Evolutionary conservation across 1,140 invertebrate genomes (phyloP).

Genomic region (Drosophila jambulina): DNA sequence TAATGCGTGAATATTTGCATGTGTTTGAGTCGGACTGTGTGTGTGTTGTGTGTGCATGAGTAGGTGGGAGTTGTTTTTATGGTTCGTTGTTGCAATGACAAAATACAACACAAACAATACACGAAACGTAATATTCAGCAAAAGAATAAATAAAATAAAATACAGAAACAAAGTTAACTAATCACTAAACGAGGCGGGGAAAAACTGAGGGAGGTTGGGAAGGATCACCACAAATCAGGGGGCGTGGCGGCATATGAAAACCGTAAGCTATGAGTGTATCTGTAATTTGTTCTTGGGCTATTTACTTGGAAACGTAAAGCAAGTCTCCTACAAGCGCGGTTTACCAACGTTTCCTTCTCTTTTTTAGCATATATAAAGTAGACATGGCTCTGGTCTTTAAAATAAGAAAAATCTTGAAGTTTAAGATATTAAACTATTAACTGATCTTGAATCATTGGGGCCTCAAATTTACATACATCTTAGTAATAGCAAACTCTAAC

Average conservation of each 20-base stretch:
- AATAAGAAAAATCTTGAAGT: neutral
- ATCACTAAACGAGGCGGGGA: constrained; percentile 4
- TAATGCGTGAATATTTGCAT: constrained; percentile 29
- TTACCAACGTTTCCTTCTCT: neutral
- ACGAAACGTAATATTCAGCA: constrained; percentile 38
- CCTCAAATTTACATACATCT: neutral
- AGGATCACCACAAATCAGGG: constrained; percentile 29
- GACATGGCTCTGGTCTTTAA: neutral
- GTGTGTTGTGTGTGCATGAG: constrained; percentile 31
- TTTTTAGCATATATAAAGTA: neutral
- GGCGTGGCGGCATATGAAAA: constrained; percentile 13
- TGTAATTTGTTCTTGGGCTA: constrained; percentile 7
- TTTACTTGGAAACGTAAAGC: neutral
- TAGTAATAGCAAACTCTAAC: neutral
- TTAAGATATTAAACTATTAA: neutral
- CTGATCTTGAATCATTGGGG: neutral
- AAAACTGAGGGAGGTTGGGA: neutral
- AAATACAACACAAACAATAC: constrained; percentile 37
- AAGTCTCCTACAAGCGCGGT: constrained; percentile 4
- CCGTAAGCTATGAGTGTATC: constrained; percentile 9
- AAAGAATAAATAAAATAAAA: constrained; percentile 19
- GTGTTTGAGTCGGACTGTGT: constrained; percentile 6
- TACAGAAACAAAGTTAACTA: constrained; percentile 2
- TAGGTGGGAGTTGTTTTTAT: constrained; percentile 28
- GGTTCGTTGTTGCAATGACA: constrained; percentile 43